Percentiles rank a stretch among this genome's conserved stretches.
phyloP scores from a whole-genome alignment of 2,888 invertebrate genomes.

The Muscina levida region DNA sequence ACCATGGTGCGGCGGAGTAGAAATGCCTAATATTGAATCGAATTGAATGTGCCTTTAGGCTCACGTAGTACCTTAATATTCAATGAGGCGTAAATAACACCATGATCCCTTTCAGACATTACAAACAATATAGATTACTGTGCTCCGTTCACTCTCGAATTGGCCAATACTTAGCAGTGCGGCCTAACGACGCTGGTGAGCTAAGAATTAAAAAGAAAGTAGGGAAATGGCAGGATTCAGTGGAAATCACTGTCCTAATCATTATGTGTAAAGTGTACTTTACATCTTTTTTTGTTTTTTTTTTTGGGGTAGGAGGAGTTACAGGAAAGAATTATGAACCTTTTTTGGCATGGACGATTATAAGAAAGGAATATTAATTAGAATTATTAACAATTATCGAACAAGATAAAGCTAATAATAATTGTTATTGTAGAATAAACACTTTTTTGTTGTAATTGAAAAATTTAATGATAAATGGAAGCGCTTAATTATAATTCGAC shows the following conservation, averaged over 20 bases:
- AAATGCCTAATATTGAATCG: constrained; percentile 26
- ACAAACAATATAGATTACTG: constrained; percentile 25
- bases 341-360: neutral
- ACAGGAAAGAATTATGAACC: neutral
- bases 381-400: constrained; percentile 22
- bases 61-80: constrained; percentile 39
- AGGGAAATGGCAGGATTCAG: neutral
- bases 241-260: constrained; percentile 9
- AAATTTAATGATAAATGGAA: no score
- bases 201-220: neutral
- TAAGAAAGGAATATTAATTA: neutral
- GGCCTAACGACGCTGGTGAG: neutral
- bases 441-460: no score
- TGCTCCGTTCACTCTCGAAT: neutral
- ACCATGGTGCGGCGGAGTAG: neutral
- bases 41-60: constrained; percentile 37
- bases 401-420: constrained; percentile 14
- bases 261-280: constrained; percentile 18
- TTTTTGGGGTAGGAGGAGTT: no score
- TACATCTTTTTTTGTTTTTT: constrained; percentile 5
- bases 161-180: neutral
- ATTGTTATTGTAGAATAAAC: constrained; percentile 11
- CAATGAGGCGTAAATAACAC: constrained; percentile 43
- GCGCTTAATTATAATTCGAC: no score
- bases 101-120: constrained; percentile 46